A percentile compares a stretch with the other conserved stretches of the same genome.
Conservation (phyloP, 2,888 invertebrate genomes). For the Cephonodes hylas region DNA sequence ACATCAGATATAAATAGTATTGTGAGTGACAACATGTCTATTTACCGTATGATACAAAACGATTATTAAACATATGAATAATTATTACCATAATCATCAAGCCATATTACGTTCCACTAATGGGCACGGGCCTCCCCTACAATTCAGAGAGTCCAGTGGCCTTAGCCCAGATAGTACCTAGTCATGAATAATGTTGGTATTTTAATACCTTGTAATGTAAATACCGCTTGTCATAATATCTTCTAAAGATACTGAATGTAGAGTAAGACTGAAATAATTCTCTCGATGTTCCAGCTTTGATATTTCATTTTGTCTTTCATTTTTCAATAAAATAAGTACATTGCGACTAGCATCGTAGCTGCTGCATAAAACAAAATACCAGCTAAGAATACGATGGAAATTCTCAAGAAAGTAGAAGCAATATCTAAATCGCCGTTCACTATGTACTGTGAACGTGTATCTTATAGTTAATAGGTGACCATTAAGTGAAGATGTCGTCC, state of each 20-base stretch:
- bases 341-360: not conserved
- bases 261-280: not conserved
- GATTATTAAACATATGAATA: too few species aligned
- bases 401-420: not conserved
- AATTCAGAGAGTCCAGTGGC: not conserved
- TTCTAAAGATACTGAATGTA: not conserved
- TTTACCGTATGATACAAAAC: too few species aligned
- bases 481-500: constrained; percentile 37
- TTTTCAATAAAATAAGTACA: not conserved
- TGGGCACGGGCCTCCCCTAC: not conserved
- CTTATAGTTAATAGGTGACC: not conserved
- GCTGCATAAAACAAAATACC: not conserved
- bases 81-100: too few species aligned
- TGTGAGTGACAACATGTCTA: too few species aligned
- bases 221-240: too few species aligned
- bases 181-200: too few species aligned
- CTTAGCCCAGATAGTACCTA: too few species aligned
- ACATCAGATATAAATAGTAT: too few species aligned
- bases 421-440: not conserved
- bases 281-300: not conserved
- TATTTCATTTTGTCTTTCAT: not conserved
- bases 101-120: too few species aligned
- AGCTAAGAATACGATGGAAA: not conserved
- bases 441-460: not conserved
- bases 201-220: too few species aligned